These are phyloP conservation scores for Nipponacmea schrenckii DNA, from an alignment of 2,888 invertebrate species.

Conservation along the genomic window DNA sequence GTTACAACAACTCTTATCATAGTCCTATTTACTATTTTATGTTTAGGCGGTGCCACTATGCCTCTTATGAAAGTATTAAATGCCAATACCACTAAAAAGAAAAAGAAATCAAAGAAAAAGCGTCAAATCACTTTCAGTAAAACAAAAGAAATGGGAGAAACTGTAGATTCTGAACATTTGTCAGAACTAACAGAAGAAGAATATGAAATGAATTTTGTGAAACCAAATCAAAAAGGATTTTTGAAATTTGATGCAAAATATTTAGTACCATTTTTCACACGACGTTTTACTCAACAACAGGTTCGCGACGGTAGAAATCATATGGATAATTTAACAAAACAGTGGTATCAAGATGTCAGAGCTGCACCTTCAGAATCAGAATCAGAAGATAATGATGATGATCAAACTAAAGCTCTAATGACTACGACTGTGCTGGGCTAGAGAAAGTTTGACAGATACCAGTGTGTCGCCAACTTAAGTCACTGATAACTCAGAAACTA, in stretches of 20 bases:
- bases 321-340: slow-evolving; percentile 94
- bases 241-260: slow-evolving; percentile 91
- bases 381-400: slow-evolving; percentile 47
- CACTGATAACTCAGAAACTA: no score
- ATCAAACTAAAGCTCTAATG: slow-evolving; percentile 8
- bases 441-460: no score
- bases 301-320: slow-evolving; percentile 94
- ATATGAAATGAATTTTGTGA: slow-evolving; percentile 85
- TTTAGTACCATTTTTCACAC: slow-evolving; percentile 94
- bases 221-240: slow-evolving; percentile 79
- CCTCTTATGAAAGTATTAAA: slow-evolving; percentile 88
- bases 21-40: slow-evolving; percentile 92
- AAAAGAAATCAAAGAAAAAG: slow-evolving; percentile 68
- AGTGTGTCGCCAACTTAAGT: no score
- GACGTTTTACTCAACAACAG: slow-evolving; percentile 95
- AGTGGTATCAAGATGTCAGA: slow-evolving; percentile 94
- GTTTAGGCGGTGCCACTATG: slow-evolving; percentile 98
- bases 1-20: slow-evolving; percentile 98
- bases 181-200: slow-evolving; percentile 74
- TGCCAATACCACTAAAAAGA: slow-evolving; percentile 72
- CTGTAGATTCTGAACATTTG: slow-evolving; percentile 65
- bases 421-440: slow-evolving; percentile 12
- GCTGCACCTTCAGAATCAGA: slow-evolving; percentile 62
- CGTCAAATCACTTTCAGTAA: slow-evolving; percentile 94
- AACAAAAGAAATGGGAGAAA: slow-evolving; percentile 88